These are phyloP conservation scores for Apotomis capreana DNA, from an alignment of 2,888 invertebrate genomes.

Conservation along the genomic window DNA sequence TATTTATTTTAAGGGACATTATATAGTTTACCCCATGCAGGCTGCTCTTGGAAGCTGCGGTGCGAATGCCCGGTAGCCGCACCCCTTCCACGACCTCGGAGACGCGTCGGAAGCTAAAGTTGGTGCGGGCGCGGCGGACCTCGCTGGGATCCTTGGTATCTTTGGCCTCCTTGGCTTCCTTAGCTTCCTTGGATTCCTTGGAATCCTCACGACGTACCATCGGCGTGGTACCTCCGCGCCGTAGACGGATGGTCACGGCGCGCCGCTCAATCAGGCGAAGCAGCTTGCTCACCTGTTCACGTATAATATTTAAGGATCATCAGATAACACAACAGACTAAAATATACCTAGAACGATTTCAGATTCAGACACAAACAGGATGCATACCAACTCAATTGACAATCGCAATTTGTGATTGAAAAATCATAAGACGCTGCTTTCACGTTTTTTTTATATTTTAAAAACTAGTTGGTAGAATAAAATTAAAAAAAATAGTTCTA, in stretches of 20 bases:
- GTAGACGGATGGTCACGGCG: constrained; percentile 74
- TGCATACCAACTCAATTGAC: no score
- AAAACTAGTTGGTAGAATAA: no score
- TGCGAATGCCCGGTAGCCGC: constrained; percentile 72
- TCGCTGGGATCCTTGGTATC: constrained; percentile 46
- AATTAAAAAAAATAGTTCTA: no score
- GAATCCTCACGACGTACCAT: constrained; percentile 54
- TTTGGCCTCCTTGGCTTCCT: no score
- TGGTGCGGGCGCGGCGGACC: constrained; percentile 57
- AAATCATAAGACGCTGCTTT: no score
- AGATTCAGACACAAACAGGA: no score
- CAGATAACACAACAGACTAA: no score
- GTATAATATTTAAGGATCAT: background rate
- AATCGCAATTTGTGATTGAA: no score
- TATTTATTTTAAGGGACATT: no score
- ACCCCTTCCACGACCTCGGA: constrained; percentile 82
- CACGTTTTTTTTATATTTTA: no score
- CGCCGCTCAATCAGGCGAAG: constrained; percentile 74
- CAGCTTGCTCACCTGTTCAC: constrained; percentile 69
- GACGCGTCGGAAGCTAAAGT: constrained; percentile 79
- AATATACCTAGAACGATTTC: no score
- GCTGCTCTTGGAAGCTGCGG: constrained; percentile 66
- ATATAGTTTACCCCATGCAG: constrained; percentile 54
- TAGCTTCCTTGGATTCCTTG: no score
- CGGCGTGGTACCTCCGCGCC: constrained; percentile 64